Evolutionary conservation across 1,140 invertebrate species (phyloP).

Genomic region (Hycleus cichorii): DNA sequence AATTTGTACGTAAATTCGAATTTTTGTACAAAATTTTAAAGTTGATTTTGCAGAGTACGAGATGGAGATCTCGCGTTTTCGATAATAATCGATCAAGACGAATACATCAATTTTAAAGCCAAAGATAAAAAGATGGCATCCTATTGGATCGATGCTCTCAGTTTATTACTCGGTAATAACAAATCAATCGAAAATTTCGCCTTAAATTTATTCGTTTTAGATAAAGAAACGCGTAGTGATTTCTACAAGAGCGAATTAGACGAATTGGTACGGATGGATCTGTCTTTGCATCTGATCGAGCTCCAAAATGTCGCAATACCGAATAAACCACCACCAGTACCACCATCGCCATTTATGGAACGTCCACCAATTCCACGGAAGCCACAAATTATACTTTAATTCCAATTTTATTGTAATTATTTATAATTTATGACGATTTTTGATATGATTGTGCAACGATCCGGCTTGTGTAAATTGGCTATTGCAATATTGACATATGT

Average conservation of each 20-base stretch:
- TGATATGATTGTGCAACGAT: slow-evolving; percentile 9
- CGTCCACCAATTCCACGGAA: slow-evolving; percentile 24
- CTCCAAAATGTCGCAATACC: slow-evolving; percentile 35
- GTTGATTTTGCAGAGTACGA: slow-evolving; percentile 20
- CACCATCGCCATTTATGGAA: slow-evolving; percentile 19
- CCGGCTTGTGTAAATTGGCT: slow-evolving; percentile 18
- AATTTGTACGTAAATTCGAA: slow-evolving; percentile 13
- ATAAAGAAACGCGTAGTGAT: slow-evolving; percentile 22
- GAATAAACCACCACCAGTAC: slow-evolving; percentile 29
- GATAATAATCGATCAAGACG: slow-evolving; percentile 24
- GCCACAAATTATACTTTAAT: slow-evolving; percentile 2
- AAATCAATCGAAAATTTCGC: not conserved
- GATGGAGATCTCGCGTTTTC: slow-evolving; percentile 24
- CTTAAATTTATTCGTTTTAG: slow-evolving; percentile 14
- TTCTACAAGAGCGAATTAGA: slow-evolving; percentile 31
- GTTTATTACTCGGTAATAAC: slow-evolving; percentile 25
- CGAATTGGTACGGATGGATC: slow-evolving; percentile 31
- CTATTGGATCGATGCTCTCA: slow-evolving; percentile 33
- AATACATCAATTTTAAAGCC: slow-evolving; percentile 27
- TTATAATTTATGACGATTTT: slow-evolving; percentile 5
- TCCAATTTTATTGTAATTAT: not conserved
- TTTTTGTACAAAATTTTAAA: not conserved
- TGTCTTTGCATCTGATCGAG: slow-evolving; percentile 33
- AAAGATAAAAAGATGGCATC: slow-evolving; percentile 25
- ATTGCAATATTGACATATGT: slow-evolving; percentile 22